Evolutionary conservation across 2,113 vertebrate species (phyloP), one percentile per base, ranked within the genome.

Genomic region (Stegostoma tigrinum): DNA sequence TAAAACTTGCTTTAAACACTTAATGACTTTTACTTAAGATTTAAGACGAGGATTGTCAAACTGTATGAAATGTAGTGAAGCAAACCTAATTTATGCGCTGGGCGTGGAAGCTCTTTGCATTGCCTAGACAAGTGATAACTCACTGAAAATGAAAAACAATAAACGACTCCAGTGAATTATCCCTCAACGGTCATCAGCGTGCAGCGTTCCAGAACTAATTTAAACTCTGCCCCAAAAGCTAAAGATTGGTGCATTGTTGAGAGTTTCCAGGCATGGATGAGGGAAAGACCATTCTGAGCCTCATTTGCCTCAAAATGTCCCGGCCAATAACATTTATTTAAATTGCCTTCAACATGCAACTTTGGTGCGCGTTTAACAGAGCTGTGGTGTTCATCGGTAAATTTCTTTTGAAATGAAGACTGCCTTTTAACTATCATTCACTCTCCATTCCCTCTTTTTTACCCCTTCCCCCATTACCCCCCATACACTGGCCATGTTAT

Each of bases 61-160:
- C 94, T 95, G 68, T 52, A 95, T 52, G 94, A 72, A 95, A 95
- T 75, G 94, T 95, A 94, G 93, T 94, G 93, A 38, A 94, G 93
- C 67, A 72, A 95, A 52, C 42, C 94, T 95, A 75, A 95, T 95
- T 95, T 95, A 95, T 75, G 94, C 42, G 7, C 48, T 72, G 94
- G 94, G 94, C 17, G 68, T 95, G 94, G 94, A 95, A 42, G 94
- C 94, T 75, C 24, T 95, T 95, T 95, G 94, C 94, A 27, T 27
- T 95, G 67, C 67, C 67, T 68, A 52, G 94, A 52, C 94, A 72
- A 72, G 94, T 95, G 94, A 95, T 75, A 95, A 95, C 68, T 95
- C 94, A 95, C 94, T 48, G 94, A 72, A 30, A 45, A 95, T 52
- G 67, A 38, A 75, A 95, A 70, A 72, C 68, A 52, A 34, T 95